These are phyloP conservation scores for Candoia aspera DNA, from an alignment of 2,113 vertebrate species.

Conservation along the genomic window DNA sequence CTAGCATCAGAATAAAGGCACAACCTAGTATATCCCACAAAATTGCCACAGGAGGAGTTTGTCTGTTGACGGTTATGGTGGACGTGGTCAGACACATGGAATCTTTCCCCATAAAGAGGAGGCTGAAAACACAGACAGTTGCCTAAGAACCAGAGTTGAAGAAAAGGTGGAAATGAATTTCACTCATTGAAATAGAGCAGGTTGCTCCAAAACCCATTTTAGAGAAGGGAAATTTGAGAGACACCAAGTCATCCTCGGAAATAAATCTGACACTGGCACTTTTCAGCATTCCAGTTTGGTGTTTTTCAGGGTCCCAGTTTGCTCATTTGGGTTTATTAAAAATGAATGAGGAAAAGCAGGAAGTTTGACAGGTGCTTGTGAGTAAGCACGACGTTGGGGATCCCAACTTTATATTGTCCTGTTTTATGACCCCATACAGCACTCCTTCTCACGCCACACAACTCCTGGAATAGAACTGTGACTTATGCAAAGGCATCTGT, in stretches of 20 bases:
- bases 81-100: background rate
- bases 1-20: background rate
- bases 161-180: background rate
- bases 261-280: background rate
- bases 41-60: background rate
- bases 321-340: background rate
- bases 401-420: no score
- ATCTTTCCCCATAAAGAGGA: background rate
- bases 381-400: background rate
- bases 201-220: background rate
- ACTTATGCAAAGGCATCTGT: no score
- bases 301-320: background rate
- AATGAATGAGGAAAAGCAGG: background rate
- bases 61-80: background rate
- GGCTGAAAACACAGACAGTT: background rate
- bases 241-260: background rate
- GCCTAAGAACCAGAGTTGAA: background rate
- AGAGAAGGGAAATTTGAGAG: background rate
- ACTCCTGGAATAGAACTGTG: no score
- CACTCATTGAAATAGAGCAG: background rate
- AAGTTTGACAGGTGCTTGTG: background rate
- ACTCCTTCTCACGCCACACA: no score
- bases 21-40: background rate
- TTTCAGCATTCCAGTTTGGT: background rate
- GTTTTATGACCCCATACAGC: no score